Percentiles rank a stretch among this genome's conserved stretches.
Conservation (phyloP, 2,797 vertebrate species). For the Diplodus sargus region DNA sequence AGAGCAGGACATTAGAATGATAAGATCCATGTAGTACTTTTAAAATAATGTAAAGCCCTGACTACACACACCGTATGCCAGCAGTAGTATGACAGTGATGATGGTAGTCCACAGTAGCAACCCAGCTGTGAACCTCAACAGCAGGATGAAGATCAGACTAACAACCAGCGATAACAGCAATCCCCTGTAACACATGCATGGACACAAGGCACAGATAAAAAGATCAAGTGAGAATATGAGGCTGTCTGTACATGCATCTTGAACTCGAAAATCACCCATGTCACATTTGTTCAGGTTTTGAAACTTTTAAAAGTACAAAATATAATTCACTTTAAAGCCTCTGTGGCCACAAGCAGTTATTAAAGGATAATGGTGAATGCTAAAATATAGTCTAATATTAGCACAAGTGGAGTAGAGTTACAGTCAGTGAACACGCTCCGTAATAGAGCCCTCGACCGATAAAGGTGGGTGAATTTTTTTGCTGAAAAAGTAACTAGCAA, state of each 20-base stretch:
- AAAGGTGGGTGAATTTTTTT: too few species aligned
- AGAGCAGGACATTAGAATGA: neutral
- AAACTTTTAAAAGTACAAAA: too few species aligned
- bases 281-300: too few species aligned
- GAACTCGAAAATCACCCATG: neutral
- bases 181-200: conserved; percentile 78
- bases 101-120: conserved; percentile 91
- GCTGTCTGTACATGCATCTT: neutral
- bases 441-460: too few species aligned
- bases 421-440: neutral
- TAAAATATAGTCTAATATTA: neutral
- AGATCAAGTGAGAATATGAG: neutral
- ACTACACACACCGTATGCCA: conserved; percentile 90
- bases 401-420: neutral
- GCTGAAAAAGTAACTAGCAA: too few species aligned
- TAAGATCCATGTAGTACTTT: neutral
- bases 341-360: too few species aligned
- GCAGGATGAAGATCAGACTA: conserved; percentile 90
- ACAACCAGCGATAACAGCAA: conserved; percentile 89
- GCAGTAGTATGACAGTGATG: conserved; percentile 86
- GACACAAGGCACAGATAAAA: neutral
- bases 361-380: neutral
- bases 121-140: conserved; percentile 90
- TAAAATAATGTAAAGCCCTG: neutral
- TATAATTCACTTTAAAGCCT: too few species aligned